phyloP scores from a whole-genome alignment of 2,113 vertebrate species.

The Rhinoderma darwinii region DNA sequence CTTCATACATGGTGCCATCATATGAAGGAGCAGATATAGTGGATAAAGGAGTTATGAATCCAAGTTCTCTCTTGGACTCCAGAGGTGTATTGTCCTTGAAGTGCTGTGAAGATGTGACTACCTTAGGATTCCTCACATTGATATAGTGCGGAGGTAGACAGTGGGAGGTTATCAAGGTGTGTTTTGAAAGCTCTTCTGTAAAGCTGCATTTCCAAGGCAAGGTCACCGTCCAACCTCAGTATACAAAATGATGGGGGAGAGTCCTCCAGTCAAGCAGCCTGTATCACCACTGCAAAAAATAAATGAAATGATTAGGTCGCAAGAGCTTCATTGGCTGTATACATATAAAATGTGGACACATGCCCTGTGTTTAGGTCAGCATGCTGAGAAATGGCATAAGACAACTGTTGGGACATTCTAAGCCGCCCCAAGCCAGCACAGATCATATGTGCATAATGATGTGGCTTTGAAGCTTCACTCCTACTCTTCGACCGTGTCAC shows the following conservation, averaged over 20 bases:
- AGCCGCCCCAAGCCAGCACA: background rate
- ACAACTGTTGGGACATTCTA: background rate
- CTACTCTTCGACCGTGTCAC: conserved; percentile 1
- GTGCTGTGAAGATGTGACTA: conserved; percentile 64
- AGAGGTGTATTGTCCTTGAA: conserved; percentile 36
- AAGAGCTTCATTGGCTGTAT: background rate
- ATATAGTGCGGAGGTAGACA: conserved; percentile 49
- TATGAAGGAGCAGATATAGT: conserved; percentile 49
- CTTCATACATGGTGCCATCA: conserved; percentile 72
- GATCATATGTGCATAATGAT: background rate
- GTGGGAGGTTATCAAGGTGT: conserved; percentile 56
- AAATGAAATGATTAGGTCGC: conserved; percentile 10
- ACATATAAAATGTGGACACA: background rate
- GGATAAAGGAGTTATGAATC: conserved; percentile 36
- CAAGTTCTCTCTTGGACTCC: background rate
- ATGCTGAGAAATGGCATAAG: background rate
- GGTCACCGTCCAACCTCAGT: conserved; percentile 45
- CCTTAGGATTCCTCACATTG: conserved; percentile 48
- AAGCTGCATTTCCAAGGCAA: conserved; percentile 34
- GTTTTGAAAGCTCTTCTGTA: conserved; percentile 27
- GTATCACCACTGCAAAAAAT: conserved; percentile 31
- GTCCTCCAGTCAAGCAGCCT: conserved; percentile 28
- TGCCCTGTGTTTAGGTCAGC: conserved; percentile 7
- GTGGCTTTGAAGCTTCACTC: background rate
- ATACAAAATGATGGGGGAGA: conserved; percentile 28